Percentiles rank a stretch among this genome's conserved stretches.
phyloP scores from a whole-genome alignment of 30 jellyfish, hydroid and myxozoan species.

The Turritopsis rubra region DNA sequence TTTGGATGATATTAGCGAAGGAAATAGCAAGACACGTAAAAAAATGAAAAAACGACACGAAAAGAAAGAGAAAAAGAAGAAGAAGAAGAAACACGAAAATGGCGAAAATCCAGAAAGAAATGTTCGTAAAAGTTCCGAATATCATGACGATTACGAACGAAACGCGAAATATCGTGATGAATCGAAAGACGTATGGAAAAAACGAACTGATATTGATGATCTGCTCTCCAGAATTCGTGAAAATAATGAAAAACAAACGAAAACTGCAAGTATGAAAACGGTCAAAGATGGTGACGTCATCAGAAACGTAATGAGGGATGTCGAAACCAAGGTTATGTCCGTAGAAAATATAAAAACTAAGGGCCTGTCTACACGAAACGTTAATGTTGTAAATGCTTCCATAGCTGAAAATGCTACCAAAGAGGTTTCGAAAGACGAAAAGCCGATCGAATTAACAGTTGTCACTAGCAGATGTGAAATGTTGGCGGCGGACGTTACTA shows the following conservation, averaged over 20 bases:
- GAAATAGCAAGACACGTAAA: not conserved
- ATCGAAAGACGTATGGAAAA: not conserved
- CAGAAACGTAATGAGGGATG: not conserved
- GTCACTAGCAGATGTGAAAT: too few species aligned
- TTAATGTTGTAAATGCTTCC: not conserved
- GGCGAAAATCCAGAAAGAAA: not conserved
- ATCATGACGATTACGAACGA: not conserved
- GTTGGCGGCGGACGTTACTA: too few species aligned
- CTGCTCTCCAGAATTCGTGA: not conserved
- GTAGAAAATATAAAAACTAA: not conserved
- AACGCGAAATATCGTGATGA: not conserved
- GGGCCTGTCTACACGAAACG: not conserved
- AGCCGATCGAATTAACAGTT: too few species aligned
- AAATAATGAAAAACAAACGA: not conserved
- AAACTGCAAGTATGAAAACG: not conserved
- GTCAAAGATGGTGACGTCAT: not conserved
- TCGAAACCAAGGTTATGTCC: not conserved
- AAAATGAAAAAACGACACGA: not conserved
- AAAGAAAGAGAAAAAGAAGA: constrained; percentile 12
- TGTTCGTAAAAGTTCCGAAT: not conserved
- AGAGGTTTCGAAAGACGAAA: not conserved
- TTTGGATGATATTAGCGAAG: not conserved
- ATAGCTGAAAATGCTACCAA: not conserved
- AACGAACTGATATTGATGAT: too few species aligned
- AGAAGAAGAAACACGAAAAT: not conserved